Percentiles rank a stretch among this genome's conserved stretches.
phyloP scores from a whole-genome alignment of 2,888 invertebrate species.

The Caenorhabditis sp. region DNA sequence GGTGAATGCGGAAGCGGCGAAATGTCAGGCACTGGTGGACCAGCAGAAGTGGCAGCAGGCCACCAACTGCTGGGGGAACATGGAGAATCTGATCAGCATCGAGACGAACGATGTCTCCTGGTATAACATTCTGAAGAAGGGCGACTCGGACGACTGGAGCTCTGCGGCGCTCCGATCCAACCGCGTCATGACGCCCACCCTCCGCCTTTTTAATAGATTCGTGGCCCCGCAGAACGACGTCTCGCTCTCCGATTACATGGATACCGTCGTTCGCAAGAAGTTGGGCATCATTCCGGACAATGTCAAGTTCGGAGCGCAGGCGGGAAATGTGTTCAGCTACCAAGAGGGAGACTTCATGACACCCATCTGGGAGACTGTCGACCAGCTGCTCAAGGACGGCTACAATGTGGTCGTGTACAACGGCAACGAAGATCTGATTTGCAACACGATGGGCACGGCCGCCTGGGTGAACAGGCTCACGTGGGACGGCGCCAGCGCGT shows the following conservation, averaged over 20 bases:
- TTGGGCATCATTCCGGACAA: constrained; percentile 83
- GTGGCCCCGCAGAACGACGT: constrained; percentile 67
- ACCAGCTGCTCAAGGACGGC: constrained; percentile 63
- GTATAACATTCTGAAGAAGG: constrained; percentile 85
- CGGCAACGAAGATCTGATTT: constrained; percentile 89
- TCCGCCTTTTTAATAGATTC: constrained; percentile 63
- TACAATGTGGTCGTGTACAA: constrained; percentile 86
- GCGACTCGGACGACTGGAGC: constrained; percentile 69
- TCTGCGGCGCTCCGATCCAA: constrained; percentile 20
- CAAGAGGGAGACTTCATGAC: constrained; percentile 87
- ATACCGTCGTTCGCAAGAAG: constrained; percentile 83
- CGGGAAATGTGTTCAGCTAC: constrained; percentile 83
- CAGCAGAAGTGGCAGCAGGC: constrained; percentile 83
- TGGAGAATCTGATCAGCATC: constrained; percentile 83
- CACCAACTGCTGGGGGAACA: constrained; percentile 84
- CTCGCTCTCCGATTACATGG: constrained; percentile 83
- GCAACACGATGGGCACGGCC: constrained; percentile 87
- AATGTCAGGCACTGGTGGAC: constrained; percentile 80
- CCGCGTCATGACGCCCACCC: constrained; percentile 25
- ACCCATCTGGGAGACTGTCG: constrained; percentile 84
- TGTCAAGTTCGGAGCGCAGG: constrained; percentile 84
- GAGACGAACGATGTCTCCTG: constrained; percentile 85
- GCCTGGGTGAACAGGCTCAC: constrained; percentile 86
- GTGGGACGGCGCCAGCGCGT: constrained; percentile 84
- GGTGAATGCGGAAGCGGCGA: constrained; percentile 58